Percentiles rank a stretch among this genome's conserved stretches.
Evolutionary conservation across 2,888 invertebrate genomes (phyloP).

Genomic region (Patella caerulea): DNA sequence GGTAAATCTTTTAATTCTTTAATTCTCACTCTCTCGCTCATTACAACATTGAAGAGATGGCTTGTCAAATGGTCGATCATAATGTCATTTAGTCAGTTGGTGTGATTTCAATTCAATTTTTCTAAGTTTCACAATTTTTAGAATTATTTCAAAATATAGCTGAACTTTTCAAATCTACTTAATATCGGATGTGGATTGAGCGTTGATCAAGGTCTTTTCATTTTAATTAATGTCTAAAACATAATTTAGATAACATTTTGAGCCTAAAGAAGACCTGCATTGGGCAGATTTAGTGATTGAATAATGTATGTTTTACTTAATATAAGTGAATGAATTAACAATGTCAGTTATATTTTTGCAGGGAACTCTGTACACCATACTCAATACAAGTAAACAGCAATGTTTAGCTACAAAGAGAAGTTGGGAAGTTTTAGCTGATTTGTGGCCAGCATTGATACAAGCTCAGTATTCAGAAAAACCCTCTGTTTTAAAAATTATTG

Average conservation of each 20-base stretch:
- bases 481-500: conserved; percentile 71
- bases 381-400: conserved; percentile 76
- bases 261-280: too few relatives aligned
- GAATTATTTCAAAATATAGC: too few relatives aligned
- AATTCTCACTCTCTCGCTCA: too few relatives aligned
- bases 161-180: too few relatives aligned
- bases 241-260: too few relatives aligned
- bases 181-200: too few relatives aligned
- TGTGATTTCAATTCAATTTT: not conserved
- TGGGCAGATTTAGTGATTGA: too few relatives aligned
- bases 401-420: conserved; percentile 81
- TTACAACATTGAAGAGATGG: not conserved
- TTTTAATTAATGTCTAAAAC: too few relatives aligned
- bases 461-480: conserved; percentile 89
- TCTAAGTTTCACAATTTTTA: too few relatives aligned
- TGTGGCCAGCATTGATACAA: conserved; percentile 86
- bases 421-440: conserved; percentile 80
- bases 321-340: not conserved
- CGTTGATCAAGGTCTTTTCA: too few relatives aligned
- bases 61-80: not conserved
- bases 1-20: conserved; percentile 59
- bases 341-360: conserved; percentile 51
- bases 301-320: not conserved
- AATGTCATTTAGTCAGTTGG: not conserved
- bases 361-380: conserved; percentile 84